A percentile compares a stretch with the other conserved stretches of the same genome.
Evolutionary conservation across 2,797 vertebrate genomes (phyloP).

Genomic region (Onychomys torridus): DNA sequence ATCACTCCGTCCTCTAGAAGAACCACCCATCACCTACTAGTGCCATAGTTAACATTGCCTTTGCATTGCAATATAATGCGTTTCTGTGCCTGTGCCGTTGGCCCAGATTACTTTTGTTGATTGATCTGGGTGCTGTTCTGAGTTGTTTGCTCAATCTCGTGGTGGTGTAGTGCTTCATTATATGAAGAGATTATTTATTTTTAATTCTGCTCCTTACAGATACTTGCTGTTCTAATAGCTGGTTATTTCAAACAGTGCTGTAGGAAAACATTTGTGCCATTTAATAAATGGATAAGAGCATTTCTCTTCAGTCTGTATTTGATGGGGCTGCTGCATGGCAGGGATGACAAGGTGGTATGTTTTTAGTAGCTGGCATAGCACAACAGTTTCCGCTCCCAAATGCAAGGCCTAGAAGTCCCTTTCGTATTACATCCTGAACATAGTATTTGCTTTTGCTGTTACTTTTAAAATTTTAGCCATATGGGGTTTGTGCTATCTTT

Average conservation of each 20-base stretch:
- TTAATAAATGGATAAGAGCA: neutral
- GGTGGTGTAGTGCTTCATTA: neutral
- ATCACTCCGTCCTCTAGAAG: neutral
- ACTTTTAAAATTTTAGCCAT: neutral
- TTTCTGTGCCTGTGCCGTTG: neutral
- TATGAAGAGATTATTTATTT: neutral
- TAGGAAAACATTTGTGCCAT: constrained; percentile 20
- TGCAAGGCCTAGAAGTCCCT: neutral
- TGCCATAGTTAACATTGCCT: neutral
- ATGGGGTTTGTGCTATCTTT: neutral
- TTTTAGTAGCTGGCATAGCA: neutral
- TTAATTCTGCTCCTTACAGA: neutral
- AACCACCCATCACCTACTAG: neutral
- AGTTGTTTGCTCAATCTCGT: neutral
- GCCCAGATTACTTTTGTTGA: neutral
- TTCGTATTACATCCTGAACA: neutral
- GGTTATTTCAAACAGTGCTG: neutral
- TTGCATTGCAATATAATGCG: neutral
- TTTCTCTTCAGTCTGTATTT: neutral
- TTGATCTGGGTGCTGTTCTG: neutral
- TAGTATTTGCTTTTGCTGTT: neutral
- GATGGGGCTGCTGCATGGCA: neutral
- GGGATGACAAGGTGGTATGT: neutral
- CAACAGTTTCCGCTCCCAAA: neutral
- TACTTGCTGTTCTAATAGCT: neutral